phyloP scores from a whole-genome alignment of 1,140 invertebrate genomes.

The Bombus balteatus region DNA sequence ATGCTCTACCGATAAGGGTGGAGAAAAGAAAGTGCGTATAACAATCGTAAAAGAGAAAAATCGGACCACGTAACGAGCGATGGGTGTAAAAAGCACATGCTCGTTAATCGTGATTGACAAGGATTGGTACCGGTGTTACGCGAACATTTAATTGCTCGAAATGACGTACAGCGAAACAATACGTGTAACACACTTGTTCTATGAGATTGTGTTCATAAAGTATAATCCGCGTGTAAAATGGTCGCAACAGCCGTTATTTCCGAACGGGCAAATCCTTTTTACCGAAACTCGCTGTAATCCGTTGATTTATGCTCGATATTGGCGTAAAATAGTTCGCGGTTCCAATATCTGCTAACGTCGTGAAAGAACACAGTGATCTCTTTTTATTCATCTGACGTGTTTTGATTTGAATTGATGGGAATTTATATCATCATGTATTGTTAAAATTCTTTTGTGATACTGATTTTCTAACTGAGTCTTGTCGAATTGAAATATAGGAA shows the following conservation, averaged over 20 bases:
- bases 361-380: neutral
- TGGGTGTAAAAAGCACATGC: slow-evolving; percentile 13
- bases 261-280: slow-evolving; percentile 35
- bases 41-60: slow-evolving; percentile 1
- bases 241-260: slow-evolving; percentile 16
- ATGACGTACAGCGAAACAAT: slow-evolving; percentile 16
- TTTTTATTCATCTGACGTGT: neutral
- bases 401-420: neutral
- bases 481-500: no score
- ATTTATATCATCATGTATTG: no score
- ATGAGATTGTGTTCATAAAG: slow-evolving; percentile 26
- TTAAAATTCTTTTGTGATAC: no score
- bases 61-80: slow-evolving; percentile 26
- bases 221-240: slow-evolving; percentile 9
- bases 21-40: neutral
- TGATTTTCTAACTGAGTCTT: no score
- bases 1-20: neutral
- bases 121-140: neutral
- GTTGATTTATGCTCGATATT: slow-evolving; percentile 46
- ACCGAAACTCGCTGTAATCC: slow-evolving; percentile 40
- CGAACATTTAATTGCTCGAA: slow-evolving; percentile 44
- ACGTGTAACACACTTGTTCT: neutral
- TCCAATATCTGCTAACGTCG: slow-evolving; percentile 5
- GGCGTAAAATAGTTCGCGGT: slow-evolving; percentile 31
- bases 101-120: slow-evolving; percentile 53